Evolutionary conservation across 1,140 invertebrate genomes (phyloP).

Genomic region (Steinernema khuongi): DNA sequence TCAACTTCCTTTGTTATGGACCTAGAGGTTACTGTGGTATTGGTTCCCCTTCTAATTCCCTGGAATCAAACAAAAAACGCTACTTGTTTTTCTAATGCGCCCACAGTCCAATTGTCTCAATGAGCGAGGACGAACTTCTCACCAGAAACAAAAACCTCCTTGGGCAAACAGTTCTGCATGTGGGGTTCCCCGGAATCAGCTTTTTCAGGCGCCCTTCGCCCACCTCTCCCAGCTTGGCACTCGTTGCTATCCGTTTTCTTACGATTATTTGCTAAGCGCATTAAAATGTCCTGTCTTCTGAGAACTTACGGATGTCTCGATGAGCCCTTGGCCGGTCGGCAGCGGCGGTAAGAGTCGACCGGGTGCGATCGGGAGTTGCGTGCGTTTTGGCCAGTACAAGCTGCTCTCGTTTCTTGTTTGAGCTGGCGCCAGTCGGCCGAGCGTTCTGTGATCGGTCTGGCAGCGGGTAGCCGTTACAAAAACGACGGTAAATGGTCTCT

Average conservation of each 20-base stretch:
- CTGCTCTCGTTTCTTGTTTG: slow-evolving; percentile 16
- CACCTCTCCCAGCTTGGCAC: background rate
- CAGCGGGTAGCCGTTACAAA: background rate
- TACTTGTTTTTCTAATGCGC: no score
- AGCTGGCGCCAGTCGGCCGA: background rate
- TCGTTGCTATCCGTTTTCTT: background rate
- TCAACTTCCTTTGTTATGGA: no score
- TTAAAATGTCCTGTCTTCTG: background rate
- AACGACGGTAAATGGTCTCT: background rate
- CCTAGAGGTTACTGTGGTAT: no score
- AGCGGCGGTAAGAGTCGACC: background rate
- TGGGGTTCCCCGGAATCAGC: no score
- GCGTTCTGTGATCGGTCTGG: background rate
- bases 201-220: background rate
- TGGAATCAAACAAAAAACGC: no score
- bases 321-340: background rate
- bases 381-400: slow-evolving; percentile 12
- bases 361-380: background rate
- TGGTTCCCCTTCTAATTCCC: no score
- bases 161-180: no score
- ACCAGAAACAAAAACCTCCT: no score
- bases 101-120: no score
- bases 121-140: no score
- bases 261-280: background rate
- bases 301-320: background rate